Evolutionary conservation across 1,140 invertebrate genomes (phyloP).

Genomic region (Megathymus violae): DNA sequence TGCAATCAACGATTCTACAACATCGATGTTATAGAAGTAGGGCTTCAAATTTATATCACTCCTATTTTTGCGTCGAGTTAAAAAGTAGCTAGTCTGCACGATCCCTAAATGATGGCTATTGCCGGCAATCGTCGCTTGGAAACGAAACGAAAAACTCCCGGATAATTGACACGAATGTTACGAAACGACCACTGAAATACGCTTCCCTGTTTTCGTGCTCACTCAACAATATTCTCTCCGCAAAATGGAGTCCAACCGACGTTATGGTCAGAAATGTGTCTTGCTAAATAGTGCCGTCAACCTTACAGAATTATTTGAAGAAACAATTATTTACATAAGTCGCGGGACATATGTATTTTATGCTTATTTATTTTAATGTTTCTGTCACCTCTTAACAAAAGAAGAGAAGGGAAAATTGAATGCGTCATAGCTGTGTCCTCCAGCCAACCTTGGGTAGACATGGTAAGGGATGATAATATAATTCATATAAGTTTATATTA

Average conservation of each 20-base stretch:
- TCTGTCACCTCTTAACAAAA: too few species aligned
- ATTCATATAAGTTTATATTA: too few species aligned
- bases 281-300: neutral
- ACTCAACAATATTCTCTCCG: constrained; percentile 38
- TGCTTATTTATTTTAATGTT: too few species aligned
- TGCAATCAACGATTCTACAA: too few species aligned
- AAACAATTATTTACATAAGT: too few species aligned
- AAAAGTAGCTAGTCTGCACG: constrained; percentile 17
- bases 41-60: constrained; percentile 1
- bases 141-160: constrained; percentile 56
- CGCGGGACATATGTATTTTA: too few species aligned
- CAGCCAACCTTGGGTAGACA: too few species aligned
- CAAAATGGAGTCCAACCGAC: constrained; percentile 30
- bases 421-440: too few species aligned
- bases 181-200: constrained; percentile 57
- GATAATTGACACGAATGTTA: constrained; percentile 76
- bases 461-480: too few species aligned
- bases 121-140: constrained; percentile 64
- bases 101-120: constrained; percentile 68
- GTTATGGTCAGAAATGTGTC: neutral
- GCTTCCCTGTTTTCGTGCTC: constrained; percentile 48
- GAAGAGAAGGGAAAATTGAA: too few species aligned
- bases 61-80: neutral
- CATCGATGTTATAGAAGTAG: too few species aligned
- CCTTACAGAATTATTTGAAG: neutral